Base-by-base conservation (phyloP, 2,888 invertebrate species). In the Meloe dianella region DNA sequence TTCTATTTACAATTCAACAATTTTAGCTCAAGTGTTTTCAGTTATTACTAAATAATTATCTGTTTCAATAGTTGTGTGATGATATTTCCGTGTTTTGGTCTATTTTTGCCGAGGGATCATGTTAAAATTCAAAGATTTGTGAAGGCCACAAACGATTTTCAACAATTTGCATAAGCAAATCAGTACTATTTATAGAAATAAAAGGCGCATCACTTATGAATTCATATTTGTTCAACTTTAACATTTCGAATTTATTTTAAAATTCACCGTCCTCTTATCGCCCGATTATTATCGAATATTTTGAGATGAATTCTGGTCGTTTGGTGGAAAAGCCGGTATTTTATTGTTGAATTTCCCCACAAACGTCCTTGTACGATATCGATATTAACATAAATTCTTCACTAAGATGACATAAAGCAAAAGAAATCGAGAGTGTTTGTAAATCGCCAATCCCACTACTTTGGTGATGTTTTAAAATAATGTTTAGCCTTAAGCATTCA, bases 341-440 rank as follows among this genome's bases (percentile, higher is more conserved):
- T 20, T n/a, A n/a, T 17, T 22, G 2, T 24, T 24, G 12, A 54
- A 14, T 54, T 22, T 47, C 12, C 57, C 29, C 20, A n/a, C 17
- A 30, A 47, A 29, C 63, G 64, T 58, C 67, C 67, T 67, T 64
- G 64, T 54, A 24, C 54, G 14, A 54, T 12, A 24, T 54, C 12
- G 14, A 14, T 24, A 54, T 54, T 54, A 54, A 24, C 54, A 54
- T 54, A 54, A 54, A 54, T 54, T 54, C 54, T 54, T 54, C 22
- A 17, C 8, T 3, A 47, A 20, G 20, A 20, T 20, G 14, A 54
- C 54, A 54, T 24, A 22, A 54, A 47, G 20, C 20, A 60, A 41
- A 57, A 63, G 68, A 68, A 65, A 65, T 58, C 65, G 65, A 68
- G 68, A 67, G 67, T 67, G 61, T 29, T 61, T 35, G 20, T 62